These are phyloP conservation scores for Megastigmus dorsalis DNA, from an alignment of 2,888 invertebrate species.

Conservation along the genomic window DNA sequence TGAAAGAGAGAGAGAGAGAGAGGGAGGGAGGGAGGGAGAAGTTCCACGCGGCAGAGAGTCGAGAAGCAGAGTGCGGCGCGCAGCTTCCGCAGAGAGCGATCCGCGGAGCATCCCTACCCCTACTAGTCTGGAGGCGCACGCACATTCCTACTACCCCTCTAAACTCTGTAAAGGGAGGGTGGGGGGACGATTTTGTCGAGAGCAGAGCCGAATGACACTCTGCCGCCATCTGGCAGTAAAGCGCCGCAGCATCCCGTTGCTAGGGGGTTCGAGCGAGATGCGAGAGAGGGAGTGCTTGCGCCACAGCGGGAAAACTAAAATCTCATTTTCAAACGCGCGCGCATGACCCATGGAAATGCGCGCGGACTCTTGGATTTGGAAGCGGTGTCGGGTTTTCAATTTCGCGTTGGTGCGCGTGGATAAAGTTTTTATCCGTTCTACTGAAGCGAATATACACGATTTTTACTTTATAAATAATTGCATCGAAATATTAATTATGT, in stretches of 20 bases:
- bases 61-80: conserved; percentile 62
- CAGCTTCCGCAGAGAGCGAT: conserved; percentile 45
- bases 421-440: not conserved
- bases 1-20: not conserved
- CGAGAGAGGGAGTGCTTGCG: conserved; percentile 48
- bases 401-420: not conserved
- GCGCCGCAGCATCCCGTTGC: conserved; percentile 51
- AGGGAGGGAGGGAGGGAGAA: conserved; percentile 59
- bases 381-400: not conserved
- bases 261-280: conserved; percentile 43
- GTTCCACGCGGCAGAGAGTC: conserved; percentile 60
- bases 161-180: too few species aligned
- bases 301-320: conserved; percentile 46
- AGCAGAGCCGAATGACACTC: conserved; percentile 30
- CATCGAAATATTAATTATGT: too few species aligned
- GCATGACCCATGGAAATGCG: not conserved
- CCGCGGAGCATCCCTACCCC: conserved; percentile 57
- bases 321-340: not conserved
- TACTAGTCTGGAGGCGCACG: conserved; percentile 15
- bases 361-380: not conserved
- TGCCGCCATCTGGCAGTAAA: conserved; percentile 51
- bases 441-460: not conserved
- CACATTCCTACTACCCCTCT: conserved; percentile 39
- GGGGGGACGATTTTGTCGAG: conserved; percentile 34
- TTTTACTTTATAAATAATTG: too few species aligned